phyloP scores from a whole-genome alignment of 1,140 invertebrate genomes.

The Branchinecta lynchi region DNA sequence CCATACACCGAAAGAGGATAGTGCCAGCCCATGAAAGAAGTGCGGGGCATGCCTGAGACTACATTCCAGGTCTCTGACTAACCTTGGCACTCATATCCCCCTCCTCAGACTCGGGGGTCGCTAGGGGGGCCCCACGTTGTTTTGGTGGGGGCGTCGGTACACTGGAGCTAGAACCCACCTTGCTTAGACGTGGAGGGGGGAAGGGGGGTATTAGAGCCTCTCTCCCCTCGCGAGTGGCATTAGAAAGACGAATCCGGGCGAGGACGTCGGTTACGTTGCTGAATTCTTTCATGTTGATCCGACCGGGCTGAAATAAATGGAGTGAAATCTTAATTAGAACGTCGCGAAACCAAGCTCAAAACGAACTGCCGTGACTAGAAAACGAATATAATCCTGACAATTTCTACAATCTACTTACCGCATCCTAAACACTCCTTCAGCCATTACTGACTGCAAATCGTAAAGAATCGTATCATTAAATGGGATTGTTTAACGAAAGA shows the following conservation, averaged over 20 bases:
- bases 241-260: conserved; percentile 48
- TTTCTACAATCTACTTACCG: too few relatives aligned
- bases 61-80: conserved; percentile 16
- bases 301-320: conserved; percentile 49
- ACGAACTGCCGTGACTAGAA: too few relatives aligned
- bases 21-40: too few relatives aligned
- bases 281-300: conserved; percentile 76
- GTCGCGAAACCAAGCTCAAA: too few relatives aligned
- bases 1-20: too few relatives aligned
- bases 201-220: conserved; percentile 16
- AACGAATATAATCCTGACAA: too few relatives aligned
- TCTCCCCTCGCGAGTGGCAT: conserved; percentile 7
- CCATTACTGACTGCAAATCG: too few relatives aligned
- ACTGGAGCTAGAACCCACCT: conserved; percentile 9
- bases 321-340: too few relatives aligned
- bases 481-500: too few relatives aligned
- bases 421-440: too few relatives aligned
- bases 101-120: conserved; percentile 63
- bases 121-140: conserved; percentile 48
- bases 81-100: conserved; percentile 23
- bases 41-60: too few relatives aligned
- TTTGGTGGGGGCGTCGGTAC: conserved; percentile 21
- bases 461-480: too few relatives aligned
- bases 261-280: conserved; percentile 73
- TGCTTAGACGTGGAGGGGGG: conserved; percentile 21